phyloP scores from a whole-genome alignment of 1,140 invertebrate genomes.

The Aethina tumida region DNA sequence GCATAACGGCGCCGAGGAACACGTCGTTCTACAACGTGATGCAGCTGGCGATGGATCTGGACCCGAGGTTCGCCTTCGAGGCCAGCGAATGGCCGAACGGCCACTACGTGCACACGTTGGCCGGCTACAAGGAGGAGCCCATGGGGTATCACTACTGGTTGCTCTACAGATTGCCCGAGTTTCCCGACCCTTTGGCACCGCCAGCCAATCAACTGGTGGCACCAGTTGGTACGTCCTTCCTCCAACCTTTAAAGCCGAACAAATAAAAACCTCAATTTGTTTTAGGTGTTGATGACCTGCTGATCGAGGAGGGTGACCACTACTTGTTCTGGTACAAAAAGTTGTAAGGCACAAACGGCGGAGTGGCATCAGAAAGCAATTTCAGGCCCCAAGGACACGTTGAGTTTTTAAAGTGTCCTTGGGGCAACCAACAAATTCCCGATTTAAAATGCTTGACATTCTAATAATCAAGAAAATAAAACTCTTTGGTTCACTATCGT shows the following conservation, averaged over 20 bases:
- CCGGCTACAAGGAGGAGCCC: slow-evolving; percentile 76
- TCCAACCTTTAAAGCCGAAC: background rate
- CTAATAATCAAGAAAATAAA: no score
- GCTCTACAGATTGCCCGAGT: slow-evolving; percentile 63
- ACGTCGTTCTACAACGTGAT: slow-evolving; percentile 78
- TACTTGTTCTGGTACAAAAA: slow-evolving; percentile 88
- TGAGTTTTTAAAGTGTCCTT: no score
- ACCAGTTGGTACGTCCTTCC: slow-evolving; percentile 57
- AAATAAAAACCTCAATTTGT: slow-evolving; percentile 13
- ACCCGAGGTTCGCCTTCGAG: slow-evolving; percentile 44
- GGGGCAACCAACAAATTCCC: no score
- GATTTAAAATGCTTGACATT: no score
- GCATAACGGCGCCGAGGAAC: slow-evolving; percentile 58
- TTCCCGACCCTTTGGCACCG: slow-evolving; percentile 64
- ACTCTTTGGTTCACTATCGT: no score
- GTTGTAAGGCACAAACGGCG: slow-evolving; percentile 52
- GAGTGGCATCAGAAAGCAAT: slow-evolving; percentile 4
- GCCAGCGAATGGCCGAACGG: slow-evolving; percentile 83
- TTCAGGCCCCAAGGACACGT: no score
- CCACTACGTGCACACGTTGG: slow-evolving; percentile 79
- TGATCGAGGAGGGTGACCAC: slow-evolving; percentile 72
- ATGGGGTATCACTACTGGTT: slow-evolving; percentile 84
- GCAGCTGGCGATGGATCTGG: slow-evolving; percentile 70
- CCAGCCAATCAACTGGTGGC: slow-evolving; percentile 76
- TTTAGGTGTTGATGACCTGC: slow-evolving; percentile 71